Evolutionary conservation across 2,888 invertebrate genomes (phyloP).

Genomic region (Eumerus sabulonum): DNA sequence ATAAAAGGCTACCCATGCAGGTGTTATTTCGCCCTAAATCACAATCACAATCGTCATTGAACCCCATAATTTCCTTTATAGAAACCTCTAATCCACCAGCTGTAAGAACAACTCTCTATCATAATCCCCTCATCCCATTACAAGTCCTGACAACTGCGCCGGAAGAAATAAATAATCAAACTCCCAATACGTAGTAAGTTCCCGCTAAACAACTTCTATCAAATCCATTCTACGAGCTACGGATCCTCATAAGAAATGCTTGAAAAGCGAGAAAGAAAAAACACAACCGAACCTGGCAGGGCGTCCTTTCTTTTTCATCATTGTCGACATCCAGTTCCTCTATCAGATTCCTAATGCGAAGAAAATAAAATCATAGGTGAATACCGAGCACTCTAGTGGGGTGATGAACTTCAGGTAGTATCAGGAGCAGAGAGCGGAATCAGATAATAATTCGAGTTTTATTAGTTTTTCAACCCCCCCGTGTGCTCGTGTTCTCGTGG

Average conservation of each 20-base stretch:
- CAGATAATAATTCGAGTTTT: slow-evolving; percentile 67
- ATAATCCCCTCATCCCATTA: slow-evolving; percentile 10
- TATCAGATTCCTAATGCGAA: slow-evolving; percentile 56
- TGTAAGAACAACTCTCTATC: background rate
- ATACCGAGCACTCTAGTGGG: slow-evolving; percentile 43
- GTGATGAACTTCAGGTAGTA: slow-evolving; percentile 64
- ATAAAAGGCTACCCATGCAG: background rate
- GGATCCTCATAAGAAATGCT: slow-evolving; percentile 60
- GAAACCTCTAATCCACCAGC: slow-evolving; percentile 7
- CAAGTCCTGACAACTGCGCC: slow-evolving; percentile 15
- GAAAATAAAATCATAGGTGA: slow-evolving; percentile 68
- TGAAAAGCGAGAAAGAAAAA: slow-evolving; percentile 37
- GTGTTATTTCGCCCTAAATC: too few species aligned
- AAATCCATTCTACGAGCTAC: slow-evolving; percentile 14
- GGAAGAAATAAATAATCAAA: slow-evolving; percentile 52
- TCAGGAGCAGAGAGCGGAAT: slow-evolving; percentile 23
- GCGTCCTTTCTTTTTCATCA: slow-evolving; percentile 24
- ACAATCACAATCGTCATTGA: too few species aligned
- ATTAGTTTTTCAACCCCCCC: slow-evolving; percentile 60
- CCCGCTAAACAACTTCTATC: slow-evolving; percentile 29
- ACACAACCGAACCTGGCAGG: slow-evolving; percentile 34
- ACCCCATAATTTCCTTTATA: too few species aligned
- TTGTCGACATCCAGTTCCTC: slow-evolving; percentile 21
- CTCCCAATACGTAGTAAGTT: slow-evolving; percentile 44
- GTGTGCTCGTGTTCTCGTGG: slow-evolving; percentile 28